Percentiles rank a stretch among this genome's conserved stretches.
Conservation (phyloP, 2,113 vertebrate species). For the Acanthochromis polyacanthus region DNA sequence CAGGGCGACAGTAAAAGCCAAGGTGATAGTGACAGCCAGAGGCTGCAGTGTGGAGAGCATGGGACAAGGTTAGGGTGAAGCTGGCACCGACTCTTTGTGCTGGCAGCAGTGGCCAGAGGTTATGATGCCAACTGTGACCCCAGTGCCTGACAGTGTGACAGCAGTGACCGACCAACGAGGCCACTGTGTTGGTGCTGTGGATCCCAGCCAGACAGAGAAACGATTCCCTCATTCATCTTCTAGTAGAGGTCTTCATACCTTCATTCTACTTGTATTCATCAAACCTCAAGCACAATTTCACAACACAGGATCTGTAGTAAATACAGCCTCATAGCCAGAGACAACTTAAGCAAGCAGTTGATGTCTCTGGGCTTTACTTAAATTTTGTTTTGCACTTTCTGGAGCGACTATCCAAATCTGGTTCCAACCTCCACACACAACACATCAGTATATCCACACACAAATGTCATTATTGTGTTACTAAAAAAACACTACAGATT, state of each 20-base stretch:
- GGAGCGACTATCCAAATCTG: background rate
- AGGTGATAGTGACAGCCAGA: constrained; percentile 66
- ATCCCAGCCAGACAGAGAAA: background rate
- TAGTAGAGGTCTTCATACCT: background rate
- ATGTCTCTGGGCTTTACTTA: background rate
- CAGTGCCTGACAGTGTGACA: constrained; percentile 26
- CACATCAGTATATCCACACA: background rate
- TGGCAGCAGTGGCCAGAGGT: constrained; percentile 63
- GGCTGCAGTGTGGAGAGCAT: constrained; percentile 48
- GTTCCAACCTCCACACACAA: background rate
- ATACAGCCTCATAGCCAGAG: background rate
- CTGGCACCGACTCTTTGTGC: constrained; percentile 57
- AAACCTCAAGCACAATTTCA: too few species aligned
- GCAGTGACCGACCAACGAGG: constrained; percentile 18
- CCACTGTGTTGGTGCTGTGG: background rate
- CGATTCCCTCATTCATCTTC: background rate
- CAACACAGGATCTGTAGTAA: background rate
- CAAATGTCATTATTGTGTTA: background rate
- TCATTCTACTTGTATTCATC: too few species aligned
- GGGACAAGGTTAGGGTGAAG: constrained; percentile 39
- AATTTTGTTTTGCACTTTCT: background rate
- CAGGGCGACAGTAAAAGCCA: constrained; percentile 57
- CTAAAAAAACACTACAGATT: too few species aligned
- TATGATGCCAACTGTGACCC: constrained; percentile 53
- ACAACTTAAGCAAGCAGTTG: background rate